These are phyloP conservation scores for Netelia virgata DNA, from an alignment of 2,888 invertebrate genomes.

Conservation along the genomic window DNA sequence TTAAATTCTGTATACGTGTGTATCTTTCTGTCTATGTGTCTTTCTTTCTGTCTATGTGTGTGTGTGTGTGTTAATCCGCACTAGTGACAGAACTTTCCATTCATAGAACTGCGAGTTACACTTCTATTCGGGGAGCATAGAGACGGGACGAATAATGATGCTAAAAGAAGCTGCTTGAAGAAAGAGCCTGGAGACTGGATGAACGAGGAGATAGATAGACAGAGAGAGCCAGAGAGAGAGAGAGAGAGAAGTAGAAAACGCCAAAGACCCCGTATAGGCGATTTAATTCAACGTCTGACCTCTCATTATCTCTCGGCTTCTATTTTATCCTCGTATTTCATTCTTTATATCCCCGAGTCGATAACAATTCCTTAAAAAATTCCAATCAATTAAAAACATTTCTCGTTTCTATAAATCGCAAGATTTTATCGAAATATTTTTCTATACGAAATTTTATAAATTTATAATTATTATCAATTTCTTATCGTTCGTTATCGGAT, in stretches of 20 bases:
- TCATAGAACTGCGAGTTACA: conserved; percentile 36
- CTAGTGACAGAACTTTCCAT: conserved; percentile 24
- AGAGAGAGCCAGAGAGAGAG: too few species aligned
- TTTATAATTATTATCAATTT: neutral
- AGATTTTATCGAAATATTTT: too few species aligned
- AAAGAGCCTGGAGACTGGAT: neutral
- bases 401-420: too few species aligned
- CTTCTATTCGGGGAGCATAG: conserved; percentile 35
- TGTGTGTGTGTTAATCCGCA: neutral
- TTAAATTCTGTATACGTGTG: conserved; percentile 20
- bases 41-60: neutral
- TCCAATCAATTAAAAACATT: too few species aligned
- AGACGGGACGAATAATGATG: neutral
- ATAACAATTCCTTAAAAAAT: too few species aligned
- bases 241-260: neutral
- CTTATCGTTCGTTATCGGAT: neutral
- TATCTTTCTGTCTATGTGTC: neutral
- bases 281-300: conserved; percentile 35
- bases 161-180: neutral
- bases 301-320: conserved; percentile 7
- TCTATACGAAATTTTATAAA: neutral
- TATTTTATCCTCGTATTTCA: too few species aligned
- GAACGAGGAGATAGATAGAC: conserved; percentile 11
- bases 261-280: neutral
- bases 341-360: neutral